Conservation (phyloP, 2,113 vertebrate genomes). For the Fregata magnificens region DNA sequence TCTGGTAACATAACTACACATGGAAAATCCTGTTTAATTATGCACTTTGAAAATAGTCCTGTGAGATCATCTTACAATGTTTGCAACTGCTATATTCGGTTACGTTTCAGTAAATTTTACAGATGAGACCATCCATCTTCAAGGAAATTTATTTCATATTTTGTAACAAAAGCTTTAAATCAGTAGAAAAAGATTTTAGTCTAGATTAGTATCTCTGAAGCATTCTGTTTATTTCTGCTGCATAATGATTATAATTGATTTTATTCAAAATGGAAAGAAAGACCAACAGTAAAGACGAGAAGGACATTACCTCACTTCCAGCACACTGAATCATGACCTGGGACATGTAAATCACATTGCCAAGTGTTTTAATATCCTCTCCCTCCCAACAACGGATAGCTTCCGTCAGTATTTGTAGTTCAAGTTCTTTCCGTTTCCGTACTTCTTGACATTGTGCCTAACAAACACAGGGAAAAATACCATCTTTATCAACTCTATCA, state of each 20-base stretch:
- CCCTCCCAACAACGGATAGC: constrained; percentile 96
- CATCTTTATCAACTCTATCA: not conserved
- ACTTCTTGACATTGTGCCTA: constrained; percentile 97
- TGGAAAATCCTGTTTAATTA: not conserved
- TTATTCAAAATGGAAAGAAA: not conserved
- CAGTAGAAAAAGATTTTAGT: not conserved
- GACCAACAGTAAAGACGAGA: not conserved
- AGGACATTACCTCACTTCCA: constrained; percentile 83
- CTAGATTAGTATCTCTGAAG: not conserved
- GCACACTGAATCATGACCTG: constrained; percentile 91
- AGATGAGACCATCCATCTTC: not conserved
- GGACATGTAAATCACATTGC: constrained; percentile 94
- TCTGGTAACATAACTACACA: not conserved
- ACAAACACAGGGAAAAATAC: not conserved
- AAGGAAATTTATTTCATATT: not conserved
- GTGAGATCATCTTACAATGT: not conserved
- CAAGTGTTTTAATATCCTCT: constrained; percentile 92
- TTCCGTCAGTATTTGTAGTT: constrained; percentile 93
- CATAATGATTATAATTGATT: not conserved
- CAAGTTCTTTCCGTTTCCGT: constrained; percentile 93
- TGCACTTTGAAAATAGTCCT: not conserved
- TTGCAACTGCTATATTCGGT: not conserved
- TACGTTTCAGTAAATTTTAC: not conserved
- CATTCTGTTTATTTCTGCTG: not conserved
- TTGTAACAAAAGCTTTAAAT: not conserved